These are phyloP conservation scores for Caenorhabditis doughertyi DNA, from an alignment of 2,888 invertebrate species.

Conservation along the genomic window DNA sequence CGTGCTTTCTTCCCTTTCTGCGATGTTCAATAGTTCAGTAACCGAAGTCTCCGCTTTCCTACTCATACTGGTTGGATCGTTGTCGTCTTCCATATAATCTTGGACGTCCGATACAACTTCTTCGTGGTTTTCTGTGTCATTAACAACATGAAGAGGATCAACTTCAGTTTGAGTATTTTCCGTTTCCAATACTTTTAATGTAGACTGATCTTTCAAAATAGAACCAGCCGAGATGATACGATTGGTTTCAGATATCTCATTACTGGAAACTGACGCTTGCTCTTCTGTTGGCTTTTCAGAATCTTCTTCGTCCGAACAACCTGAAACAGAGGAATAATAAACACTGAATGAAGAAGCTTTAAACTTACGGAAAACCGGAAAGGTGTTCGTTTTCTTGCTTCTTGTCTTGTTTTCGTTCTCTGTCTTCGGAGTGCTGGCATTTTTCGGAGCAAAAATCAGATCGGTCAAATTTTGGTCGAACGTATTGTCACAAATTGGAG, in stretches of 20 bases:
- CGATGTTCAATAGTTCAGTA: conserved; percentile 23
- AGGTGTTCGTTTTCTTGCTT: no score
- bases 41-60: conserved; percentile 45
- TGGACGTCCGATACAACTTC: not conserved
- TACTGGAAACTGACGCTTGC: not conserved
- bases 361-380: conserved; percentile 25
- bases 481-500: conserved; percentile 15
- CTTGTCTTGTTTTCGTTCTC: no score
- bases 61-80: not conserved
- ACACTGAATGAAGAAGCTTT: no score
- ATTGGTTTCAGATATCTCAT: not conserved
- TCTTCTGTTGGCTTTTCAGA: not conserved
- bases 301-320: not conserved
- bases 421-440: conserved; percentile 50
- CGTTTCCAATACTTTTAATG: not conserved
- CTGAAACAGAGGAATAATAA: not conserved
- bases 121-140: not conserved
- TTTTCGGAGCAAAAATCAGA: conserved; percentile 2
- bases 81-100: not conserved
- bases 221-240: no score
- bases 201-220: not conserved
- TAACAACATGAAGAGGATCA: not conserved
- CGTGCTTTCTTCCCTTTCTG: not conserved
- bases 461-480: not conserved
- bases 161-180: not conserved